phyloP scores from a whole-genome alignment of 2,888 invertebrate genomes.

The Limnephilus lunatus region DNA sequence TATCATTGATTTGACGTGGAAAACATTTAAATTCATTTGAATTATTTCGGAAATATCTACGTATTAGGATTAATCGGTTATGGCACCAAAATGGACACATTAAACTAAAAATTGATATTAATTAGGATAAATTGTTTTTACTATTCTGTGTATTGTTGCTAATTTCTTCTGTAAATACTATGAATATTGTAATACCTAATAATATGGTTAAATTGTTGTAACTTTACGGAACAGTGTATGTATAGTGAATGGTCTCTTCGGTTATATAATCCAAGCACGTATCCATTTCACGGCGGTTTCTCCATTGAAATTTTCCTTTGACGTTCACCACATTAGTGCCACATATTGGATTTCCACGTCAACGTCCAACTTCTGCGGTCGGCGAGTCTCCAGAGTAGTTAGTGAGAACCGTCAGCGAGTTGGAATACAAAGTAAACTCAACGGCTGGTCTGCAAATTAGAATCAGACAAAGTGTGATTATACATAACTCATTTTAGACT shows the following conservation, averaged over 20 bases:
- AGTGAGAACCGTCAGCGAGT: not conserved
- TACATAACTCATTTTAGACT: no score
- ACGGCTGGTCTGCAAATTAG: not conserved
- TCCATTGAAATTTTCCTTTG: constrained; percentile 18
- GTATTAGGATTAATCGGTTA: no score
- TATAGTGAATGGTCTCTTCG: not conserved
- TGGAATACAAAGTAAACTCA: not conserved
- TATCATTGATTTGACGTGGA: no score
- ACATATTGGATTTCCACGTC: constrained; percentile 57
- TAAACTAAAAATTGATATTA: no score
- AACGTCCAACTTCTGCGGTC: constrained; percentile 60
- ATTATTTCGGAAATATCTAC: no score
- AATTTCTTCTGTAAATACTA: no score
- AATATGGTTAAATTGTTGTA: not conserved
- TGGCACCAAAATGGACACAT: no score
- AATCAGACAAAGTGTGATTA: no score
- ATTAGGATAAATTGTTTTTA: no score
- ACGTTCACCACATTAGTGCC: constrained; percentile 44
- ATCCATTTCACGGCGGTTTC: constrained; percentile 35
- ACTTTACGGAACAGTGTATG: not conserved
- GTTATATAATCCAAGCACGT: not conserved
- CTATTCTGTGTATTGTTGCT: no score
- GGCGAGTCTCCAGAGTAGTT: not conserved
- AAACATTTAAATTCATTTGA: no score
- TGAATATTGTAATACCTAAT: not conserved